Evolutionary conservation across 2,797 vertebrate species (phyloP), one percentile per base, ranked within the genome.

Genomic region (Tinamus major): DNA sequence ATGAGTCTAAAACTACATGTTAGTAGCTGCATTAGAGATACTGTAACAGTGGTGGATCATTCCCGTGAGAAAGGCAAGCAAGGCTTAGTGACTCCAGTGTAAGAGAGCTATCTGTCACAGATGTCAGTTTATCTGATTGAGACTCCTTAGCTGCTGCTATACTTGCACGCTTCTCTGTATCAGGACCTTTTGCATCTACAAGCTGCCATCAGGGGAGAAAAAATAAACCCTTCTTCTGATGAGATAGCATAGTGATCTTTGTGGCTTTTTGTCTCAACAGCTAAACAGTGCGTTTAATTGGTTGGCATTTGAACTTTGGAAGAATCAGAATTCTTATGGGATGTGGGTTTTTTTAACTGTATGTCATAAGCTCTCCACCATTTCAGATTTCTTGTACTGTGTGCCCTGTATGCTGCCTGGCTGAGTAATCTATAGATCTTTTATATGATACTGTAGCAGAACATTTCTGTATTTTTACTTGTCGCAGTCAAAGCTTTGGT

Each of bases 51-150:
- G 94, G 94, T 90, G 90, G 91, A 96, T 91, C 93, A 95, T 96
- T 98, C 98, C 98, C 98, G 69, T 91, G 98, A 98, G 98, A 98
- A 97, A 85, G 79, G 87, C 94, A 89, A 97, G 97, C 96, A 97
- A 85, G 97, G 97, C 97, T 98, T 98, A 97, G 97, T 98, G 98
- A 98, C 98, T 98, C 97, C 98, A 97, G 97, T 95, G 92, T 97
- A 82, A 98, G 95, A 97, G 95, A 98, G 98, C 96, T 97, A 98
- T 98, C 98, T 97, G 97, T 98, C 98, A 97, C 81, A 93, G 96
- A 98, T 98, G 96, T 98, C 98, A 97, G 93, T 95, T 96, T 98
- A 98, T 98, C 98, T 98, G 96, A 97, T 94, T 96, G 93, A 97
- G 79, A 94, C 95, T 93, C 95, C 90, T 95, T 96, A 96, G 86